Evolutionary conservation across 2,888 invertebrate species (phyloP).

Genomic region (Eupelmus urozonus): DNA sequence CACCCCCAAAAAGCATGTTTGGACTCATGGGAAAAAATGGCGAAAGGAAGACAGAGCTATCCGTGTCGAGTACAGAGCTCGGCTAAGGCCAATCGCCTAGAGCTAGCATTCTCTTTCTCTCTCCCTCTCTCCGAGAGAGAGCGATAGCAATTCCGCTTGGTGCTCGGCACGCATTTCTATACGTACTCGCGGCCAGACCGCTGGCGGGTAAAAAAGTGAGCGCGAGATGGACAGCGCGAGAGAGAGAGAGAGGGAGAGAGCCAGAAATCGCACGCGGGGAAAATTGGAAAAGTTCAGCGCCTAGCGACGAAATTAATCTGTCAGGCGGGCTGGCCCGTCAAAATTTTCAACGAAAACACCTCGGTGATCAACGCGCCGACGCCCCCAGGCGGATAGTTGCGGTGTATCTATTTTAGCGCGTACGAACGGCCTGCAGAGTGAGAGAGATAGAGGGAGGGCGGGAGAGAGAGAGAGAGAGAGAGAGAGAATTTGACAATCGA

Average conservation of each 20-base stretch:
- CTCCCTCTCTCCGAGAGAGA: background rate
- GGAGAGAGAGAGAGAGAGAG: too few species aligned
- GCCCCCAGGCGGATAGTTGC: background rate
- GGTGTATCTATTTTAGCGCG: background rate
- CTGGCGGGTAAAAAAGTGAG: background rate
- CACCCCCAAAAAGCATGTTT: too few species aligned
- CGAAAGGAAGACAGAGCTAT: background rate
- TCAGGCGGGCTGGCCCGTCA: conserved; percentile 31
- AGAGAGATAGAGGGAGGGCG: too few species aligned
- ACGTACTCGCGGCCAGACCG: too few species aligned
- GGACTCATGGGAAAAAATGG: too few species aligned
- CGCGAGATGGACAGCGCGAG: conserved; percentile 21
- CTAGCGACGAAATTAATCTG: conserved; percentile 52
- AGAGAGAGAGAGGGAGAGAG: conserved; percentile 16
- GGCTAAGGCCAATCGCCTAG: conserved; percentile 31
- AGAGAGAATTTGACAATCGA: too few species aligned
- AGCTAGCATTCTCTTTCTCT: background rate
- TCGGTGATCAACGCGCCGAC: conserved; percentile 44
- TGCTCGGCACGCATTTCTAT: conserved; percentile 27
- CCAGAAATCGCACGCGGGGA: conserved; percentile 38
- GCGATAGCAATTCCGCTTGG: conserved; percentile 21
- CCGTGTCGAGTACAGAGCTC: conserved; percentile 7
- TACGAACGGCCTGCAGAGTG: too few species aligned
- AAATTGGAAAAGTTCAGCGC: conserved; percentile 56
- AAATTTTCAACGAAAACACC: conserved; percentile 55